Conservation (phyloP, 2,888 invertebrate species). For the Podotricha telesiphe region DNA sequence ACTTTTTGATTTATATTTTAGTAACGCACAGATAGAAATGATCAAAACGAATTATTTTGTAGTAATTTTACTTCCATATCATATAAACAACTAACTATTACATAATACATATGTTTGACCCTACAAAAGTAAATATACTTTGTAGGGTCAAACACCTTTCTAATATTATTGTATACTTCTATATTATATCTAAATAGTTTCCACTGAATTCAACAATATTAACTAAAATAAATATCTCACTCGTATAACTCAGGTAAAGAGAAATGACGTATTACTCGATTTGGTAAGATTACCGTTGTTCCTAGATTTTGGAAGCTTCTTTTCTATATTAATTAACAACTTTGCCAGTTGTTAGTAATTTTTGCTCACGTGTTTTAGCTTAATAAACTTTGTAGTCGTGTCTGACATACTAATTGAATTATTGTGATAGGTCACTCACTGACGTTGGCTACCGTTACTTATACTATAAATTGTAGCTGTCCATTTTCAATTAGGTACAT, state of each 20-base stretch:
- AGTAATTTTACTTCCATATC: too few species aligned
- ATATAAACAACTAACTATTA: too few species aligned
- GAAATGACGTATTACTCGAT: slow-evolving; percentile 3
- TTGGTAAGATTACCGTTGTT: slow-evolving; percentile 10
- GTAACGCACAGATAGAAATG: too few species aligned
- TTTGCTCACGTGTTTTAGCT: background rate
- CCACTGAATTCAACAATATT: background rate
- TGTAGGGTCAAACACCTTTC: too few species aligned
- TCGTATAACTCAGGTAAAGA: slow-evolving; percentile 1
- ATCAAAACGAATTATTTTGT: too few species aligned
- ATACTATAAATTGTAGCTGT: background rate
- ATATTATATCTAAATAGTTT: background rate
- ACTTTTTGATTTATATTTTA: too few species aligned
- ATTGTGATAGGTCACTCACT: slow-evolving; percentile 25
- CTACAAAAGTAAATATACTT: too few species aligned
- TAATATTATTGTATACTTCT: background rate
- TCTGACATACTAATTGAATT: slow-evolving; percentile 26
- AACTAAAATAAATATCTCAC: background rate
- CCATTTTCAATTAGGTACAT: too few species aligned
- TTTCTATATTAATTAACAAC: background rate
- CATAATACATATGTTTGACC: too few species aligned
- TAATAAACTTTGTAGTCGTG: background rate
- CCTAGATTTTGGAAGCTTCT: background rate
- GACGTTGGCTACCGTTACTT: slow-evolving; percentile 24
- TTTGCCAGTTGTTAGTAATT: background rate